Percentiles rank a stretch among this genome's conserved stretches.
Evolutionary conservation across 2,888 invertebrate genomes (phyloP).

Genomic region (Tridacna gigas): DNA sequence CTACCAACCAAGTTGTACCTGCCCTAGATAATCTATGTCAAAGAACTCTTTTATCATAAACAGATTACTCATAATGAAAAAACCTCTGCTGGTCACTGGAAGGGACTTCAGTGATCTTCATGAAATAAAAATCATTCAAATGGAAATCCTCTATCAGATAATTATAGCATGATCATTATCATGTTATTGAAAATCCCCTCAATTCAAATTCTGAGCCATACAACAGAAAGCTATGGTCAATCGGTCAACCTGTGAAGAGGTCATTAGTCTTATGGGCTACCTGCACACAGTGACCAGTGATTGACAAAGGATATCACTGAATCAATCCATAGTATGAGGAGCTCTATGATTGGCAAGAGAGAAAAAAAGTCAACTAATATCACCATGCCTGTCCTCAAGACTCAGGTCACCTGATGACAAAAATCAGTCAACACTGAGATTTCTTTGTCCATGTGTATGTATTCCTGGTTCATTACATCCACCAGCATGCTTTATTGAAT

Average conservation of each 20-base stretch:
- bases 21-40: too few species aligned
- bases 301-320: constrained; percentile 22
- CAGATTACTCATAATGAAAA: too few species aligned
- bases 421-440: not conserved
- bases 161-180: not conserved
- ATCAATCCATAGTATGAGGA: constrained; percentile 7
- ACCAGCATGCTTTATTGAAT: too few species aligned
- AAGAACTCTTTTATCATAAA: too few species aligned
- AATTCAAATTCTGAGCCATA: not conserved
- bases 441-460: not conserved
- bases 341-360: not conserved
- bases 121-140: not conserved
- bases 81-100: too few species aligned
- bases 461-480: too few species aligned
- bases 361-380: not conserved
- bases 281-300: constrained; percentile 12
- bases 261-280: constrained; percentile 18
- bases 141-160: not conserved
- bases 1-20: too few species aligned
- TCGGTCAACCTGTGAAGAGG: constrained; percentile 24
- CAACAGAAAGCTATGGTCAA: constrained; percentile 6
- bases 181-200: constrained; percentile 18
- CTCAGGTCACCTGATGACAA: constrained; percentile 1
- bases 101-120: too few species aligned
- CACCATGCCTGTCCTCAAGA: not conserved